Evolutionary conservation across 2,888 invertebrate species (phyloP).

Genomic region (Criorhina ranunculi): DNA sequence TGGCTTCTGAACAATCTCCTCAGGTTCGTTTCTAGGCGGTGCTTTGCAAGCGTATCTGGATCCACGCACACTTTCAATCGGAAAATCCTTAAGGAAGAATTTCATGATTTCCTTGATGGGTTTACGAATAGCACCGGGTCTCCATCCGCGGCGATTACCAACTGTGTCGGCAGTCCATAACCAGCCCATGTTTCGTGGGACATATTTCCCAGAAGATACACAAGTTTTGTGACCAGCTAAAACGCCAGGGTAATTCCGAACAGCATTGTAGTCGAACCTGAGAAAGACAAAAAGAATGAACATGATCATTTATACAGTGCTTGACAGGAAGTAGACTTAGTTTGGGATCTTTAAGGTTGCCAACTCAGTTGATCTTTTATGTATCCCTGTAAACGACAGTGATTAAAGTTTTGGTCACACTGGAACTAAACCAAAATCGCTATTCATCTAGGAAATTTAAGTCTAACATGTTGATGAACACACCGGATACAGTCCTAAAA

Average conservation of each 20-base stretch:
- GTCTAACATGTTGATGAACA: too few species aligned
- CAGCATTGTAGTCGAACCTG: constrained; percentile 77
- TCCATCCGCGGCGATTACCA: constrained; percentile 81
- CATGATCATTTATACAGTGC: background rate
- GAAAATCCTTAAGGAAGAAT: constrained; percentile 82
- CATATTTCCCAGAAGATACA: constrained; percentile 85
- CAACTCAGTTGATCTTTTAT: too few species aligned
- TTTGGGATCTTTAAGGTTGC: too few species aligned
- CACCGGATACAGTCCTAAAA: too few species aligned
- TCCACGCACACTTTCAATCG: constrained; percentile 81
- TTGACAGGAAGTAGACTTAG: too few species aligned
- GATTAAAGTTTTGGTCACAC: too few species aligned
- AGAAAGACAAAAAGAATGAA: background rate
- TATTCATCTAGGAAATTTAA: too few species aligned
- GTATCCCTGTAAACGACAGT: too few species aligned
- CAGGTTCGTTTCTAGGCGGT: constrained; percentile 78
- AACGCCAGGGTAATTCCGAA: constrained; percentile 82
- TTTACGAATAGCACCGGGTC: constrained; percentile 82
- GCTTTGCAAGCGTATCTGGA: constrained; percentile 80
- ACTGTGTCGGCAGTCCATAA: constrained; percentile 85
- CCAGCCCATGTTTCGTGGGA: constrained; percentile 89
- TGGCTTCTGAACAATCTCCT: constrained; percentile 85
- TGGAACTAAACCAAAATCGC: too few species aligned
- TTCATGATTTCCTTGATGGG: constrained; percentile 82
- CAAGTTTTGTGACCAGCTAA: constrained; percentile 87